Evolutionary conservation across 2,113 vertebrate genomes (phyloP).

Genomic region (Coptodon rendalli): DNA sequence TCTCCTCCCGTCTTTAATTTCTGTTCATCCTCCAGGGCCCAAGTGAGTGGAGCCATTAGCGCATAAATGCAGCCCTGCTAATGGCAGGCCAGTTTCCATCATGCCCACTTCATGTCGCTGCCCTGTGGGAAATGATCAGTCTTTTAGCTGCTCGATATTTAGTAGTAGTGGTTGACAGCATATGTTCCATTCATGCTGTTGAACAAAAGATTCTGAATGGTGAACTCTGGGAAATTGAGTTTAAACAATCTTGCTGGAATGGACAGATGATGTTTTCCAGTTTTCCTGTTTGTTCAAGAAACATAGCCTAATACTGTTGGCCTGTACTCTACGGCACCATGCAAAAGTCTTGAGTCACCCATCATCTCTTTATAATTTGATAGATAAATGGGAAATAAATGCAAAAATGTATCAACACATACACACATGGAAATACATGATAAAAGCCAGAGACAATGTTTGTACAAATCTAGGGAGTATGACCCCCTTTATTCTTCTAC

Average conservation of each 20-base stretch:
- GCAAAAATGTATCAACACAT: background rate
- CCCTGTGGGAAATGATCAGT: background rate
- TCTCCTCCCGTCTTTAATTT: conserved; percentile 48
- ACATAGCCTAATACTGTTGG: background rate
- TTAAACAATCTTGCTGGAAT: background rate
- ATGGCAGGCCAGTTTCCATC: conserved; percentile 32
- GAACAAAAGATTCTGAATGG: background rate
- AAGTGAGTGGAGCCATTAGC: conserved; percentile 61
- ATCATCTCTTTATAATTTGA: background rate
- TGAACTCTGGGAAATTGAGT: background rate
- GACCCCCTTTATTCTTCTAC: background rate
- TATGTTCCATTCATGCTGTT: background rate
- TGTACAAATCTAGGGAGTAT: background rate
- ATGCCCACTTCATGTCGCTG: background rate
- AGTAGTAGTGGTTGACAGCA: background rate
- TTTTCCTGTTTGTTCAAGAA: background rate
- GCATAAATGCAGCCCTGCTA: conserved; percentile 18
- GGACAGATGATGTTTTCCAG: background rate
- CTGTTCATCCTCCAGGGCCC: conserved; percentile 36
- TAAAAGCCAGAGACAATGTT: no score
- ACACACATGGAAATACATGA: background rate
- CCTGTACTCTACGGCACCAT: background rate
- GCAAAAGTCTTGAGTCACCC: background rate
- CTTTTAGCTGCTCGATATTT: background rate
- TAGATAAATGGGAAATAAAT: background rate